Conservation (phyloP, 2,888 invertebrate genomes). For the Drosophila helvetica region DNA sequence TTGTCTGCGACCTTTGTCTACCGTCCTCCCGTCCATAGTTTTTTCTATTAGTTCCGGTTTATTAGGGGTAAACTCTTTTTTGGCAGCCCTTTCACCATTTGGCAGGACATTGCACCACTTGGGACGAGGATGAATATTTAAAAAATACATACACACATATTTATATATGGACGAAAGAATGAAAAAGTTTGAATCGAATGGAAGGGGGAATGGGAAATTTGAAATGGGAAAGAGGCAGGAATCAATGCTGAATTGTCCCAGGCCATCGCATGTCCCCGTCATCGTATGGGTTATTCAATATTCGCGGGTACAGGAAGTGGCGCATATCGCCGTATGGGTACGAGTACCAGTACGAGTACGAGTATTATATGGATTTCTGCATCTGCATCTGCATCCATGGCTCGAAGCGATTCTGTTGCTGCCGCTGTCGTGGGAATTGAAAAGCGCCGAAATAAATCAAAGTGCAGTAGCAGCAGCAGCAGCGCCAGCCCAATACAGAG, state of each 20-base stretch:
- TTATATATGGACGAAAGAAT: too few species aligned
- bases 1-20: slow-evolving; percentile 67
- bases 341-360: not conserved
- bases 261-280: slow-evolving; percentile 6
- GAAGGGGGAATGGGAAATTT: not conserved
- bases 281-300: slow-evolving; percentile 68
- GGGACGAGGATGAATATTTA: slow-evolving; percentile 74
- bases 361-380: slow-evolving; percentile 24
- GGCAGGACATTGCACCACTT: slow-evolving; percentile 64
- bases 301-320: slow-evolving; percentile 79
- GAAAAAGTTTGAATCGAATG: slow-evolving; percentile 15
- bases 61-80: slow-evolving; percentile 69
- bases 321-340: not conserved
- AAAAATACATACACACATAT: slow-evolving; percentile 18
- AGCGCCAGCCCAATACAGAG: slow-evolving; percentile 17
- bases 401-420: slow-evolving; percentile 22
- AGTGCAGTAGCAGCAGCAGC: slow-evolving; percentile 60
- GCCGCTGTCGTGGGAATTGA: slow-evolving; percentile 67
- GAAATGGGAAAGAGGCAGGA: not conserved
- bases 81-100: slow-evolving; percentile 66
- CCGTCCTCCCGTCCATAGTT: slow-evolving; percentile 16
- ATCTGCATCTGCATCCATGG: slow-evolving; percentile 45
- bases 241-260: slow-evolving; percentile 21
- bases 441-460: slow-evolving; percentile 72
- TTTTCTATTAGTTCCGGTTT: slow-evolving; percentile 77